Percentiles rank a stretch among this genome's conserved stretches.
Evolutionary conservation across 2,888 invertebrate species (phyloP).

Genomic region (Dicyrtoma fusca): DNA sequence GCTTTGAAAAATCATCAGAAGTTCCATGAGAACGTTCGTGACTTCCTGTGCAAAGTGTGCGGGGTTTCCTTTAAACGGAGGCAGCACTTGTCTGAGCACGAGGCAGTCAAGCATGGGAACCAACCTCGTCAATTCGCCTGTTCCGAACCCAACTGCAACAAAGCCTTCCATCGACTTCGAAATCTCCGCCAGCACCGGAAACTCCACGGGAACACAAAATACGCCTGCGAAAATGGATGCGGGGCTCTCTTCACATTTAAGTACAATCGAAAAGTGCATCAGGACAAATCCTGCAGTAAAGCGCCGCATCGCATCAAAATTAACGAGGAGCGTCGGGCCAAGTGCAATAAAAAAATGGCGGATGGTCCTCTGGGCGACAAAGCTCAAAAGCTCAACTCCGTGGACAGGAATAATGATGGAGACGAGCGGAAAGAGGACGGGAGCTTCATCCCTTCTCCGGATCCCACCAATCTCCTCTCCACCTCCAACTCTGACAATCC

Average conservation of each 20-base stretch:
- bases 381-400: no score
- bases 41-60: background rate
- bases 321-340: no score
- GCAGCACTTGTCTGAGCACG: slow-evolving; percentile 4
- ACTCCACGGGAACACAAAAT: background rate
- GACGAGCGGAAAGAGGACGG: no score
- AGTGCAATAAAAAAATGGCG: no score
- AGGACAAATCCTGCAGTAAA: slow-evolving; percentile 5
- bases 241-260: background rate
- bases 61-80: background rate
- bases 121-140: background rate
- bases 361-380: no score
- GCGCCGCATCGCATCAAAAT: no score
- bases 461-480: no score
- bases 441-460: no score
- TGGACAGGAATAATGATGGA: no score
- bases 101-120: background rate
- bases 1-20: background rate
- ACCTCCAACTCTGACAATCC: no score
- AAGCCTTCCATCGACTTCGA: background rate
- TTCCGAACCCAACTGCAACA: background rate
- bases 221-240: slow-evolving; percentile 4
- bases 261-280: slow-evolving; percentile 4
- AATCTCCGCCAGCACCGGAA: background rate
- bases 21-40: background rate